Percentiles rank a stretch among this genome's conserved stretches.
Conservation (phyloP, 2,797 vertebrate species). For the Protonibea diacanthus region DNA sequence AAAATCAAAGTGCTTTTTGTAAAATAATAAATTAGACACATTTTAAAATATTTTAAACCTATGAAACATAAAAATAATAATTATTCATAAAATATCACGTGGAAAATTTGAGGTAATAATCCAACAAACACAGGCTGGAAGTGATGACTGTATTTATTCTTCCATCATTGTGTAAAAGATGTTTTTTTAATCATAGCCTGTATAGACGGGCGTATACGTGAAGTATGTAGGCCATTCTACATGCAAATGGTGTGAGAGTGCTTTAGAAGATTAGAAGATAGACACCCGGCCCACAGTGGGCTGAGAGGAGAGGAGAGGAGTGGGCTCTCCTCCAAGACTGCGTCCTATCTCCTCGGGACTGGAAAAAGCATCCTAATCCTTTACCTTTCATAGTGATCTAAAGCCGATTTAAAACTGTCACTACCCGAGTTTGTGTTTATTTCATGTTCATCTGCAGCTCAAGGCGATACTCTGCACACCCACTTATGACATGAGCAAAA, state of each 20-base stretch:
- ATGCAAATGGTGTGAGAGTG: constrained; percentile 80
- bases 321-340: constrained; percentile 81
- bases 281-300: constrained; percentile 76
- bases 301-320: constrained; percentile 66
- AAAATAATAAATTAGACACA: neutral
- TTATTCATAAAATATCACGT: too few species aligned
- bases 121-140: constrained; percentile 43
- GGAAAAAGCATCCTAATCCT: constrained; percentile 83
- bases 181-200: constrained; percentile 30
- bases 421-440: constrained; percentile 83
- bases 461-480: constrained; percentile 83
- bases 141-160: constrained; percentile 40
- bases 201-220: constrained; percentile 56
- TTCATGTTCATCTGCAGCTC: constrained; percentile 84
- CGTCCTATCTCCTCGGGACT: constrained; percentile 82
- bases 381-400: constrained; percentile 86
- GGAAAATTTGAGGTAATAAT: constrained; percentile 14
- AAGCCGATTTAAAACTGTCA: constrained; percentile 86
- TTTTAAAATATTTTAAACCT: neutral
- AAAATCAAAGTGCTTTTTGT: neutral
- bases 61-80: too few species aligned
- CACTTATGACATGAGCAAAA: constrained; percentile 81
- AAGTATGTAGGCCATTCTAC: constrained; percentile 78
- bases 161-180: constrained; percentile 42
- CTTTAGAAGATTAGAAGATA: constrained; percentile 85